Evolutionary conservation across 1,140 invertebrate species (phyloP).

Genomic region (fruit fly (Drosophila melanogaster)): DNA sequence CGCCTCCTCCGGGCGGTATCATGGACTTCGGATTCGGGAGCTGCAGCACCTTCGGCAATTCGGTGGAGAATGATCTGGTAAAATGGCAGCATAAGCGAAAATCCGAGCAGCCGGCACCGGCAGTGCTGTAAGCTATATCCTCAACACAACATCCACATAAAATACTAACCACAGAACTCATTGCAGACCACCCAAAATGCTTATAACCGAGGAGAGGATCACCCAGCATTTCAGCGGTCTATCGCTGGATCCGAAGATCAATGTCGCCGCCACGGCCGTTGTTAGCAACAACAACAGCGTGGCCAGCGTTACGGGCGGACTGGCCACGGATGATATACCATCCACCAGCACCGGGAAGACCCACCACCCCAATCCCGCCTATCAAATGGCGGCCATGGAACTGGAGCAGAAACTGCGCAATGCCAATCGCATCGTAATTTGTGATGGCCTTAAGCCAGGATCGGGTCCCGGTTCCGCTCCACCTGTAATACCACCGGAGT

Average conservation of each 20-base stretch:
- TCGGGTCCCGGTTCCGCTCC: slow-evolving; percentile 85
- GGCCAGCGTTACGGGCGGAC: slow-evolving; percentile 54
- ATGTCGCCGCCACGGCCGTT: slow-evolving; percentile 24
- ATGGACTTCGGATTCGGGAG: slow-evolving; percentile 69
- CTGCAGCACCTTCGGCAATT: slow-evolving; percentile 30
- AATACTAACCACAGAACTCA: background rate
- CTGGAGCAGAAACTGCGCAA: slow-evolving; percentile 86
- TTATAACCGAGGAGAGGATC: slow-evolving; percentile 93
- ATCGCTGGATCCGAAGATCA: slow-evolving; percentile 87
- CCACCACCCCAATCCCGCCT: slow-evolving; percentile 71
- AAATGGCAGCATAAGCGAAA: slow-evolving; percentile 74
- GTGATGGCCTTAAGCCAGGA: slow-evolving; percentile 88
- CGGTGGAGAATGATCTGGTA: slow-evolving; percentile 33
- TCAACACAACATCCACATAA: no score
- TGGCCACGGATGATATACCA: slow-evolving; percentile 72
- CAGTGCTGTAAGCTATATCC: slow-evolving; percentile 50
- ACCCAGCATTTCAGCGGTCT: slow-evolving; percentile 90
- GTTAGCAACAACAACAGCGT: slow-evolving; percentile 62
- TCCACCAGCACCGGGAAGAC: slow-evolving; percentile 72
- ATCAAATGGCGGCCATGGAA: slow-evolving; percentile 79
- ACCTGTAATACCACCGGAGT: slow-evolving; percentile 64
- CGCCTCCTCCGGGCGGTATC: slow-evolving; percentile 60
- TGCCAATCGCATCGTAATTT: slow-evolving; percentile 87
- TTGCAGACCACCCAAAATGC: slow-evolving; percentile 88
- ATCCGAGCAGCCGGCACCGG: slow-evolving; percentile 50